Base-by-base conservation (phyloP, 2,113 vertebrate genomes). In the Lonchura striata region DNA sequence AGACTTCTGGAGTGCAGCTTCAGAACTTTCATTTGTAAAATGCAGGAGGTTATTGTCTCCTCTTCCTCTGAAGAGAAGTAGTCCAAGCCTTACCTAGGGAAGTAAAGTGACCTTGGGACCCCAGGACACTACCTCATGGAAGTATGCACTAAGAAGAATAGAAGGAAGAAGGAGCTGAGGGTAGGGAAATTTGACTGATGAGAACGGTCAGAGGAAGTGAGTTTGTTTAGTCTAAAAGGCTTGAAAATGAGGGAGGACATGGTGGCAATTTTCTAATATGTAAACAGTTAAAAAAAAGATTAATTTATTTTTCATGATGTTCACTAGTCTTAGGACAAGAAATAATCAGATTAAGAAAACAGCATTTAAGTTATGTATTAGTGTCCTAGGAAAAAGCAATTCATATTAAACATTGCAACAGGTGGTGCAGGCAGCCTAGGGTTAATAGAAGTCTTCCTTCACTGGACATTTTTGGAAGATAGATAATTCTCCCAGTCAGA, bases 201-300 rank as follows among this genome's bases (percentile, higher is more conserved):
- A 76, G n/a, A 85, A 94, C 2, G 41, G 61, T 91, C 61, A 84
- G 44, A 82, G 84, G 81, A 93, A 94, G 57, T 25, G 35, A 83
- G 37, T 87, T 92, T 95, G 39, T 95, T 95, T 92, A 91, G 81
- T 89, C 69, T 92, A 20, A 41, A 68, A 60, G 27, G 25, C 41
- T 56, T 4, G 7, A 85, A 89, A 87, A 63, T 56, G 52, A 92
- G 6, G 33, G 59, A 83, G 15, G 30, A 78, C 37, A 54, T 71
- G 39, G 59, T 92, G 27, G 27, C 39, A 92, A 33, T 75, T 86
- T 91, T 92, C 39, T 92, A 31, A 44, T 20, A 86, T 9, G 10
- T 15, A 65, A 56, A 57, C 11, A 19, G 9, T 50, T 65, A 49
- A 19, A 50, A 74, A 78, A 39, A 75, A 50, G 28, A 75, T 54